Base-by-base conservation (phyloP, 2,113 vertebrate species). In the Leucopsar rothschildi region DNA sequence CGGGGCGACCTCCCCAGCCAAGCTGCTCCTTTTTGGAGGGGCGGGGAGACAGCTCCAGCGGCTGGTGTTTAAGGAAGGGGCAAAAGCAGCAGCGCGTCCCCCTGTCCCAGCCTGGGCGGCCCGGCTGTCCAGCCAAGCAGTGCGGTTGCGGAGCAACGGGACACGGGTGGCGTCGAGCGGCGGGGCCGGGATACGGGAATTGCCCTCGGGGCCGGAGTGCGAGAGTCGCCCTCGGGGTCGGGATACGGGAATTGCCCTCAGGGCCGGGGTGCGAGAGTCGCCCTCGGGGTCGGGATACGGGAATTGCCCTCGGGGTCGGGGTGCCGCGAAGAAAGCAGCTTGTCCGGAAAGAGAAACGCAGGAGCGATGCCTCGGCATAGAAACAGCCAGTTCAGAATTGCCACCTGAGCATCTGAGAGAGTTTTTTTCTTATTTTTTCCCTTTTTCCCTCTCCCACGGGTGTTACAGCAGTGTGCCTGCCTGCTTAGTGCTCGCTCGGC, bases 71-170 rank as follows among this genome's bases (percentile, higher is more conserved):
- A 11, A 37, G 37, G 12, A 77, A 40, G 9, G 25, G 13, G 19
- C 28, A 28, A 1, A 12, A 17, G 39, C 15, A 27, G 47, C 8
- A 31, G 11, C 3, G 1, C 12, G 3, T 3, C 11, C 10, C 12
- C 12, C 4, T 9, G 2, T 3, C 3, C 19, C 3, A 12, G n/a
- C 21, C 25, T 0, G 3, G 12, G 9, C 3, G 6, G 33, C 16
- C 17, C 49, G 12, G 31, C 52, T 12, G 24, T 14, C 15, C 73
- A 25, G 61, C 35, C 63, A 0, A 8, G 8, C 50, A 4, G 73
- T 4, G 47, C 12, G 31, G 72, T 70, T 27, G 90, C 82, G 28
- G 4, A 42, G 96, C 92, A 76, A 57, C 94, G 10, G 9, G 15
- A 14, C 45, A 22, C 21, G 28, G 44, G 28, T 20, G 5, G 27